phyloP scores from a whole-genome alignment of 1,140 invertebrate genomes.

The Nephotettix cincticeps region DNA sequence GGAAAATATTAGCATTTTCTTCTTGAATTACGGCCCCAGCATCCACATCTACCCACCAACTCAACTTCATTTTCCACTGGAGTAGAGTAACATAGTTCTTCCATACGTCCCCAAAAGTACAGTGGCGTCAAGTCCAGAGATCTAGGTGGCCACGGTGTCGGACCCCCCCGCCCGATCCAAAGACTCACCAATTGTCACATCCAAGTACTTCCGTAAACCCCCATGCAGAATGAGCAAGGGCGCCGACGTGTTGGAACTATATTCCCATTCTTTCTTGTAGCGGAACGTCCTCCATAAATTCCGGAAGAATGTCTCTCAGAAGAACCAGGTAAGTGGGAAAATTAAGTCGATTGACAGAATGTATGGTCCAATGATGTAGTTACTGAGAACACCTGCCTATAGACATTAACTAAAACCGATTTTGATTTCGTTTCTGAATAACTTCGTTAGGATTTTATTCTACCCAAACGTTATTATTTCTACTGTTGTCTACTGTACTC shows the following conservation, averaged over 20 bases:
- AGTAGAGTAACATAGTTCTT: conserved; percentile 15
- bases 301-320: too few species aligned
- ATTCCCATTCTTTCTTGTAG: neutral
- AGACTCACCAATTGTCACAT: conserved; percentile 19
- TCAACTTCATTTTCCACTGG: conserved; percentile 22
- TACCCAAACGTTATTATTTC: too few species aligned
- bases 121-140: conserved; percentile 4
- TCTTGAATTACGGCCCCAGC: conserved; percentile 21
- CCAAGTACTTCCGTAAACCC: neutral
- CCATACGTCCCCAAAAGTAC: conserved; percentile 11
- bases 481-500: too few species aligned
- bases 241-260: neutral
- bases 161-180: conserved; percentile 8
- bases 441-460: too few species aligned
- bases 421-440: too few species aligned
- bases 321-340: too few species aligned
- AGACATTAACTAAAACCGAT: too few species aligned
- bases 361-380: too few species aligned
- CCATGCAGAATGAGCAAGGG: too few species aligned
- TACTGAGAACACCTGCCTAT: too few species aligned
- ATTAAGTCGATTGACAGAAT: too few species aligned
- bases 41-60: conserved; percentile 18
- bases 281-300: neutral
- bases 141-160: neutral
- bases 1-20: conserved; percentile 22